Base-by-base conservation (phyloP, 2,113 vertebrate genomes). In the Halichoerus grypus region DNA sequence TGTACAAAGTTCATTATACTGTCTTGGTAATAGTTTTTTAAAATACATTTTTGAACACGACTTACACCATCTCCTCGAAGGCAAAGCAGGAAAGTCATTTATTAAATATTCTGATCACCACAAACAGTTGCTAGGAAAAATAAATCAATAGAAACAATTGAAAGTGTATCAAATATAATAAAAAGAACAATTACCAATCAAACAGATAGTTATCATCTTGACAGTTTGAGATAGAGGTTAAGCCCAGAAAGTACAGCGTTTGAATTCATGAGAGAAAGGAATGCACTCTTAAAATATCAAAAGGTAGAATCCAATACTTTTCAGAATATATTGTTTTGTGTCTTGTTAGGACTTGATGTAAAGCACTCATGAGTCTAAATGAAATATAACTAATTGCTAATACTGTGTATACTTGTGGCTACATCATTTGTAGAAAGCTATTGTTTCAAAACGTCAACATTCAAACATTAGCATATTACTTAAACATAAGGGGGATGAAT, bases 101-200 rank as follows among this genome's bases (percentile, higher is more conserved):
- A 67, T 88, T 92, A 95, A 95, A 63, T 93, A 83, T 93, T 94
- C 89, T 93, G 31, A 69, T 96, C 42, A 91, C 39, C 24, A 59
- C 49, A 13, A 82, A n/a, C 9, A 79, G 59, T 72, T 95, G 5
- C 83, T 80, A 72, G n/a, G 76, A 97, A 95, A 42, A 96, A 61
- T 55, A 93, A 97, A 77, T 96, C 83, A 95, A 90, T 83, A 92
- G 36, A 97, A 94, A 90, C 79, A 95, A 95, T 97, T 96, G 81
- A 92, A 96, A 97, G 42, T 95, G 86, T 94, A 55, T 96, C 86
- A 97, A 76, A 96, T 33, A 82, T 84, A 96, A 85, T 88, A 71
- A 83, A 67, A 91, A 84, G 28, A 95, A 91, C 33, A 94, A 92
- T 72, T 95, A 69, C 19, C 88, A 42, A 51, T 77, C 67, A 82